Base-by-base conservation (phyloP, 2,888 invertebrate species). In the Nephrocerus scutellatus region DNA sequence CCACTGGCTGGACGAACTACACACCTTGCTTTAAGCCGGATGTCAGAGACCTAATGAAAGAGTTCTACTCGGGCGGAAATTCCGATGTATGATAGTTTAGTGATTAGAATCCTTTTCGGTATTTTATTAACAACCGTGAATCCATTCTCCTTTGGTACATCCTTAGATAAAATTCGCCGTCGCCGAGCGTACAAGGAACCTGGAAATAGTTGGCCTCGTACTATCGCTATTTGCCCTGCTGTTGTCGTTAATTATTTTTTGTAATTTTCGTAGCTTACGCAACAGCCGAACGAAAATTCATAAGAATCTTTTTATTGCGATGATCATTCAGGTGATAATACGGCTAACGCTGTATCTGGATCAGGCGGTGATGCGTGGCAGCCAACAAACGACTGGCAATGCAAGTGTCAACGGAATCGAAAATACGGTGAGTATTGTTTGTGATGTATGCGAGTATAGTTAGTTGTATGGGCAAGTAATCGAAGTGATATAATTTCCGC, bases 241-340 rank as follows among this genome's bases (percentile, higher is more conserved):
- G 10, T 62, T 84, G 14, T 87, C 91, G 0, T 71, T 93, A 30
- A 70, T 77, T 34, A 88, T 93, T 50, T 92, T 91, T 66, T 79
- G 77, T 51, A 76, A 79, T 52, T 91, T 84, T 70, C 79, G 87
- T 56, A 79, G 80, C 30, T 66, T 92, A 30, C 75, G 81, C 41
- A 91, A 90, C 60, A 82, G 81, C 56, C 75, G 90, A 32, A 91
- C 89, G 0, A 76, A 82, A 53, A 90, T 89, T 51, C 93, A 87
- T 68, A 84, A 82, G 66, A 85, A 86, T 63, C 73, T 89, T 38
- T 92, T 87, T 66, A 72, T 79, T 25, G 86, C 90, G 3, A 86
- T 90, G 74, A 74, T 84, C 38, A 71, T 83, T 43, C 84, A 86
- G 68, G 83, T 85, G 9, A 60, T 81, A 22, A 76, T 85, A 30